These are phyloP conservation scores for Acrobasis repandana DNA, from an alignment of 2,888 invertebrate species.

Conservation along the genomic window DNA sequence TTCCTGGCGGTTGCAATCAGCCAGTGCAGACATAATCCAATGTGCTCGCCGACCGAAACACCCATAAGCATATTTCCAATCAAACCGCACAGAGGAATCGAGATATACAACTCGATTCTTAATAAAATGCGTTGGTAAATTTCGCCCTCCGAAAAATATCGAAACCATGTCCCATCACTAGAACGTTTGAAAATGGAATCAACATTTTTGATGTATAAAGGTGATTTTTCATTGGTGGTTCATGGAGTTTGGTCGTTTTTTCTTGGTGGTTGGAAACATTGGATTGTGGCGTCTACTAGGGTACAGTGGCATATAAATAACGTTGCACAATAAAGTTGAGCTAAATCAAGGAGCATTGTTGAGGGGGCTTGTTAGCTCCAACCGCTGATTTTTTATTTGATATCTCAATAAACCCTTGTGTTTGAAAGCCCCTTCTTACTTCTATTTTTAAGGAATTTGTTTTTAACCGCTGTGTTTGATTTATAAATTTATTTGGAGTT, in stretches of 20 bases:
- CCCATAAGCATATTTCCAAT: slow-evolving; percentile 77
- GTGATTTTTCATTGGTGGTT: slow-evolving; percentile 28
- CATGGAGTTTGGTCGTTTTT: slow-evolving; percentile 33
- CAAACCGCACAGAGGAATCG: slow-evolving; percentile 67
- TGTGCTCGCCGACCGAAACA: slow-evolving; percentile 53
- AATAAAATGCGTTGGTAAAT: slow-evolving; percentile 77
- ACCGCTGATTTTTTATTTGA: slow-evolving; percentile 82
- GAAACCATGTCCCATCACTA: slow-evolving; percentile 27
- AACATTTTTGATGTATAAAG: neutral
- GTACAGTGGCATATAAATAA: slow-evolving; percentile 75
- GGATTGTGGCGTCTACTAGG: slow-evolving; percentile 58
- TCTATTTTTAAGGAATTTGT: slow-evolving; percentile 48
- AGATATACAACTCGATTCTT: slow-evolving; percentile 68
- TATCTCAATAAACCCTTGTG: slow-evolving; percentile 77
- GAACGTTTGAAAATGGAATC: slow-evolving; percentile 28
- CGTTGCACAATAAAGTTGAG: slow-evolving; percentile 77
- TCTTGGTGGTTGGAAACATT: slow-evolving; percentile 45
- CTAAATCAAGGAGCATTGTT: slow-evolving; percentile 81
- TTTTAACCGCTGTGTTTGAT: slow-evolving; percentile 60
- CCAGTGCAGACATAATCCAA: slow-evolving; percentile 62
- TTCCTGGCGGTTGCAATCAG: slow-evolving; percentile 53
- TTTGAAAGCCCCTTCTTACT: slow-evolving; percentile 67
- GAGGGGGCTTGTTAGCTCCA: slow-evolving; percentile 73
- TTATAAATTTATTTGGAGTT: slow-evolving; percentile 72
- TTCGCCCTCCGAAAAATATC: slow-evolving; percentile 38